Evolutionary conservation across 2,888 invertebrate species (phyloP).

Genomic region (Empis livida): DNA sequence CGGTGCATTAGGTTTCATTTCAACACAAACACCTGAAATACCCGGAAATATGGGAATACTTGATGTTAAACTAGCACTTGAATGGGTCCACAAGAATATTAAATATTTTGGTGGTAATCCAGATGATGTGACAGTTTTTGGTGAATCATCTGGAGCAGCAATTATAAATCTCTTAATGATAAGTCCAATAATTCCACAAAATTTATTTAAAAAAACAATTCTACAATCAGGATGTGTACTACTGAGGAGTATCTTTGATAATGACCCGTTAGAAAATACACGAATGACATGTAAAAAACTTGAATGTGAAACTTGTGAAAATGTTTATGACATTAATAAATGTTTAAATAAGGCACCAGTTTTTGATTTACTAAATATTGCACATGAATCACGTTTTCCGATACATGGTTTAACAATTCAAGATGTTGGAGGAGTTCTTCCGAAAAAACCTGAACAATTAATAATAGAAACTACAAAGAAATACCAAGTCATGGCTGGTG

Average conservation of each 20-base stretch:
- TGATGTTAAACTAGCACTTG: conserved; percentile 38
- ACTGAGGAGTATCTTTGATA: conserved; percentile 37
- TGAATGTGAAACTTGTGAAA: conserved; percentile 21
- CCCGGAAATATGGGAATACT: conserved; percentile 43
- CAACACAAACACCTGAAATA: conserved; percentile 35
- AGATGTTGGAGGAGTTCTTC: conserved; percentile 20
- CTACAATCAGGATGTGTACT: conserved; percentile 41
- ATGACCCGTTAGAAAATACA: conserved; percentile 26
- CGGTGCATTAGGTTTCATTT: conserved; percentile 40
- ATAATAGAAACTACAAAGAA: conserved; percentile 13
- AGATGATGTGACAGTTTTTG: conserved; percentile 37
- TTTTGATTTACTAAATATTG: conserved; percentile 18
- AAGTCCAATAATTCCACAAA: conserved; percentile 27
- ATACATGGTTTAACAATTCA: conserved; percentile 19
- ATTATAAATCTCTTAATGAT: conserved; percentile 29
- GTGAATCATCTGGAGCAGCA: conserved; percentile 40
- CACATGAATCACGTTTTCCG: conserved; percentile 13
- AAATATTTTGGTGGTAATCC: conserved; percentile 40
- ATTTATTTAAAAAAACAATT: conserved; percentile 38
- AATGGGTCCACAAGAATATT: conserved; percentile 41
- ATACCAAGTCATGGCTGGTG: conserved; percentile 26
- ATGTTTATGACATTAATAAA: conserved; percentile 17
- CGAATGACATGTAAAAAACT: conserved; percentile 23
- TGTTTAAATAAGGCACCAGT: conserved; percentile 24
- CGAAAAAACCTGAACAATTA: conserved; percentile 13